Base-by-base conservation (phyloP, 2,113 vertebrate species). In the Colistium nudipinnis region DNA sequence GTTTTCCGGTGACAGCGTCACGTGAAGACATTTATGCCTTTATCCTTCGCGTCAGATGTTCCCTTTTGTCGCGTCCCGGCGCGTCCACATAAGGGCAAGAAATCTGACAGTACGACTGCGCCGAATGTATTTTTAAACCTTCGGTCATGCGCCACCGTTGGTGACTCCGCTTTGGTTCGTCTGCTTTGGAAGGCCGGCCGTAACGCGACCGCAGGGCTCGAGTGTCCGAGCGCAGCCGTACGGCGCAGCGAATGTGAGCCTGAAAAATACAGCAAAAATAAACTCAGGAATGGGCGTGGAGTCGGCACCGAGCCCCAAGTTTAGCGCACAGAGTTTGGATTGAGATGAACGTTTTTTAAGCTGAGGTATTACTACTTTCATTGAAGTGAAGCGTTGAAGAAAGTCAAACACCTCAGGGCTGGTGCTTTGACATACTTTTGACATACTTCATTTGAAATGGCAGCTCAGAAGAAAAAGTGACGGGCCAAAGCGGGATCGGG, bases 51-150 rank as follows among this genome's bases (percentile, higher is more conserved):
- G 31, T 6, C 31, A 33, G 9, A 33, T 47, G 45, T 25, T 20
- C 45, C 24, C 9, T 5, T 44, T 19, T 70, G 44, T 3, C 24
- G 27, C 0, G 24, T 6, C 12, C 10, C 30, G 7, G 24, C 25
- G 62, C 22, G 19, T 59, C 2, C 20, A 49, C 44, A 49, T 30
- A 36, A 38, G 49, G 35, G 38, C 22, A 41, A 43, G 31, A 31
- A 9, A 3, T 69, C 60, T 38, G 7, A 54, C 13, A 16, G n/a
- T 22, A 39, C 22, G 44, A 41, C 47, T 43, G 28, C 19, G 28
- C 45, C 49, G 57, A 64, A 48, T 51, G 41, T 72, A 63, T 69
- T 63, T 75, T 65, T 57, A 53, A 53, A n/a, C n/a, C 57, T 45
- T 1, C 17, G 0, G 2, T 61, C 47, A 30, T n/a, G 49, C 19